Evolutionary conservation across 2,797 vertebrate species (phyloP), one percentile per base, ranked within the genome.

Genomic region (Pantherophis alleghaniensis): DNA sequence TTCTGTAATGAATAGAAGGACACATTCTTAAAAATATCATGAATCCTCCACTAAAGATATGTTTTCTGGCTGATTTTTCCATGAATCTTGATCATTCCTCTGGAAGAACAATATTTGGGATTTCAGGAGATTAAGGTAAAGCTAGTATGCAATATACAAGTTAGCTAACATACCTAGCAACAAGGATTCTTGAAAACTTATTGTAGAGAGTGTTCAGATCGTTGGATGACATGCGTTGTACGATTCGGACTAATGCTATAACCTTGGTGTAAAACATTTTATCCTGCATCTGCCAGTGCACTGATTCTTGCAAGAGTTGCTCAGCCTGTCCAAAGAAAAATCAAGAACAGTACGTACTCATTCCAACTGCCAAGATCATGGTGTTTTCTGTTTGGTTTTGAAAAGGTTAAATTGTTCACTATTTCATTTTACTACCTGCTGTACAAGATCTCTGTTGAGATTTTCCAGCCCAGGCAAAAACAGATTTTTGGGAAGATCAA

Each of bases 191-290:
- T 93, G 95, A 95, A 86, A 97, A 93, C 3, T 98, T 97, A 88
- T 95, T 98, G 98, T 98, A 99, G 94, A 98, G 88, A 3, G 91
- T 95, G 18, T 98, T 97, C 0, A 99, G 90, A 91, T 94, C 91
- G 1, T 22, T 20, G 2, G 4, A 37, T 18, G 7, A 3, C 0
- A 37, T 9, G 32, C 7, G 69, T 79, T 4, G 69, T 42, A 79
- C 0, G 28, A 69, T 14, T 69, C 66, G 66, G 66, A 16, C 2
- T 32, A 74, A 74, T 18, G 3, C 2, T 37, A 1, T 74, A 37
- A 7, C 7, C 32, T 74, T 37, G 69, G 7, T 74, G 69, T 16
- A 14, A 37, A 74, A 7, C 32, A 9, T 20, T 74, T 74, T 74
- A 74, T 74, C 32, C 14, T 20, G 6, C 7, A 74, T 37, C 7